Percentiles rank a stretch among this genome's conserved stretches.
Evolutionary conservation across 64 coral and sea anemone genomes (phyloP).

Genomic region (Stichodactyla helianthus): DNA sequence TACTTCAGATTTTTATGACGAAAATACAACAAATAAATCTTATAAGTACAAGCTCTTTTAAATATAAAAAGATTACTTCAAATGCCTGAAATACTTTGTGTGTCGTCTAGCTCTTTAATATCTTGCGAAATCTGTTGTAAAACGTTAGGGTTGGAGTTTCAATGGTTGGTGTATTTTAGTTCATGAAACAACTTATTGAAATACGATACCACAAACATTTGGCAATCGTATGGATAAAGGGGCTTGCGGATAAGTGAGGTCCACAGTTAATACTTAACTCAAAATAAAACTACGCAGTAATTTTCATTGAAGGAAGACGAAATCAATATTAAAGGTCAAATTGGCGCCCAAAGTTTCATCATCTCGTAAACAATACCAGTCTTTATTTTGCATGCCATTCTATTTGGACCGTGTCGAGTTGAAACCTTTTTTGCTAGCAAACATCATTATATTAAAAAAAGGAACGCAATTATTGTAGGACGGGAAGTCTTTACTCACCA

Average conservation of each 20-base stretch:
- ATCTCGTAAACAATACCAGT: background rate
- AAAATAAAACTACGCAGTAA: background rate
- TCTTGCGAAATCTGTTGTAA: background rate
- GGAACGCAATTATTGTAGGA: background rate
- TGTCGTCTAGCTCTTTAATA: background rate
- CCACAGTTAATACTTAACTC: background rate
- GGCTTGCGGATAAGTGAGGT: background rate
- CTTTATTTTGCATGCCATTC: background rate
- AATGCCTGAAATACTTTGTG: background rate
- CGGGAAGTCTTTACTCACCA: slow-evolving; percentile 51
- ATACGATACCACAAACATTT: background rate
- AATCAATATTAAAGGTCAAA: background rate
- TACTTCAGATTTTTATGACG: background rate
- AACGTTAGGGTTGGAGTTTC: background rate
- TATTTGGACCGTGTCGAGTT: background rate
- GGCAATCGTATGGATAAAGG: background rate
- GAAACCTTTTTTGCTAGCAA: background rate
- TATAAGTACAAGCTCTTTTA: background rate
- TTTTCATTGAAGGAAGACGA: background rate
- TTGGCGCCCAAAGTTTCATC: slow-evolving; percentile 9
- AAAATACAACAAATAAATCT: background rate
- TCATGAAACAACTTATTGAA: background rate
- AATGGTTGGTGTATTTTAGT: background rate
- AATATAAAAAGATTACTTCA: background rate
- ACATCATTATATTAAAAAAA: background rate